Conservation (phyloP, 1,140 invertebrate genomes). For the Bacillus rossius region DNA sequence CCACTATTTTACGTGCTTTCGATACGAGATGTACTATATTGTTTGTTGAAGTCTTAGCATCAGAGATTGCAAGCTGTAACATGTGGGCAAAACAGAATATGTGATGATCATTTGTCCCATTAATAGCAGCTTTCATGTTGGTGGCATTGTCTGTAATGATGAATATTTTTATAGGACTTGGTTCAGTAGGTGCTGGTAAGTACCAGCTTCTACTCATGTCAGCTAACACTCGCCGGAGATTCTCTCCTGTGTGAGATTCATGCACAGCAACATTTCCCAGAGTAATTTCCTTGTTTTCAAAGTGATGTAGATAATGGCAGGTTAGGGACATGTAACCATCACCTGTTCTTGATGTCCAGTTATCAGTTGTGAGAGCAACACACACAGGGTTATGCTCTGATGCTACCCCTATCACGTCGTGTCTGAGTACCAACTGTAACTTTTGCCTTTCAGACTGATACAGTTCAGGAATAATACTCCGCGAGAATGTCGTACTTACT, state of each 20-base stretch:
- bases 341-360: conserved; percentile 24
- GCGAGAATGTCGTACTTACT: conserved; percentile 16
- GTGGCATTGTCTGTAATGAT: too few species aligned
- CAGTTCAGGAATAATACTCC: conserved; percentile 22
- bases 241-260: conserved; percentile 14
- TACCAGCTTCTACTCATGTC: conserved; percentile 13
- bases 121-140: too few species aligned
- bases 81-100: too few species aligned
- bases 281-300: conserved; percentile 19
- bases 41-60: too few species aligned
- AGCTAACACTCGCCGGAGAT: conserved; percentile 18
- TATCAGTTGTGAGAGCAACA: conserved; percentile 22
- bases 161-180: conserved; percentile 13
- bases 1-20: conserved; percentile 8
- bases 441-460: conserved; percentile 15
- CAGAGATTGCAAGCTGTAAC: too few species aligned
- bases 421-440: conserved; percentile 4
- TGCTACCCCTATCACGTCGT: conserved; percentile 11
- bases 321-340: conserved; percentile 28
- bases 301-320: conserved; percentile 24
- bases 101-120: too few species aligned
- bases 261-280: conserved; percentile 18
- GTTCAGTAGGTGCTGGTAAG: conserved; percentile 8
- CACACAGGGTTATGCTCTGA: background rate
- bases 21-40: conserved; percentile 7